Evolutionary conservation across 2,113 vertebrate genomes (phyloP), one percentile per base, ranked within the genome.

Genomic region (Podarcis cretensis): DNA sequence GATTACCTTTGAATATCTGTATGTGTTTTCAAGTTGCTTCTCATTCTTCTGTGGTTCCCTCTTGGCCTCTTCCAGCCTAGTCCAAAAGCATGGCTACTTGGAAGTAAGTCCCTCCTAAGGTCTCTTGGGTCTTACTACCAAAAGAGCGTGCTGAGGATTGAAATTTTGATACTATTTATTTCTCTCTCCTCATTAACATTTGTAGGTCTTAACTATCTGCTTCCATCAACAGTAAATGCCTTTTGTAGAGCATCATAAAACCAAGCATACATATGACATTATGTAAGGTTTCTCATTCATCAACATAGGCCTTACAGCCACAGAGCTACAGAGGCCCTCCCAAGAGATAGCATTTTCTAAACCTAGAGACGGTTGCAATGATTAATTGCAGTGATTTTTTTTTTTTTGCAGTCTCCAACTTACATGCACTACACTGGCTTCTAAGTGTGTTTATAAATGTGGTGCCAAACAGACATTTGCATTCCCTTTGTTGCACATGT

Each of bases 31-130:
- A 91, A 94, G 94, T 95, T 95, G 92, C 94, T 95, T 95, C 94
- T 96, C 96, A 96, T 96, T 94, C 87, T 95, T 94, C 87, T 95
- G 94, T 96, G 95, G 93, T 92, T 96, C 87, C 93, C 87, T 94
- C 90, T 94, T 90, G 84, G 92, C 89, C 74, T 89, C 74, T 84
- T 84, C 74, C 63, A 89, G 43, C 74, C 65, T 59, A 48, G 23
- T 84, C 43, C n/a, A 37, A 54, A 68, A 84, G 7, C 63, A 76
- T 68, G n/a, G 59, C 63, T 83, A 66, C 30, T 83, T 77, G 87
- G 57, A 77, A 77, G 30, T 66, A 75, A 65, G 43, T 73, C 32
- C 48, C 27, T 27, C 37, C 27, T 78, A 30, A 75, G 30, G 37
- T 79, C 12, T 54, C 1, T 27, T 20, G 57, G 20, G 43, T 9